A percentile compares a stretch with the other conserved stretches of the same genome.
phyloP scores from a whole-genome alignment of 2,888 invertebrate genomes.

The Tuberolachnus salignus region DNA sequence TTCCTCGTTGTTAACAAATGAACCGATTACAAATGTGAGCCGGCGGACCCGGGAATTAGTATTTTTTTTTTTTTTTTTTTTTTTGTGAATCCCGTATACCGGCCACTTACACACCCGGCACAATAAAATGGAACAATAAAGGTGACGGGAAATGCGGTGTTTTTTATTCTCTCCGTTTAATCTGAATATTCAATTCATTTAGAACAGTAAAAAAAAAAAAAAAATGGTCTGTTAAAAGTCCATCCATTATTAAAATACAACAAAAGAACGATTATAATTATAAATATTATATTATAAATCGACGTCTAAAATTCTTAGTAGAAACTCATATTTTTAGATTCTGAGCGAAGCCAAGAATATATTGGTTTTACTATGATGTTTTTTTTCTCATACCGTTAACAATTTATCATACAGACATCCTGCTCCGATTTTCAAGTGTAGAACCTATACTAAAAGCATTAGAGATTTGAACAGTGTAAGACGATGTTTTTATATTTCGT shows the following conservation, averaged over 20 bases:
- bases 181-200: neutral
- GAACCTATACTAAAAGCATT: no score
- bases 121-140: neutral
- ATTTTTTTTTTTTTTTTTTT: neutral
- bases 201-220: neutral
- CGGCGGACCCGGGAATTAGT: no score
- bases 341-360: no score
- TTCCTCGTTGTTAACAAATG: no score
- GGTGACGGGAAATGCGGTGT: neutral
- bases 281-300: neutral
- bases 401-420: no score
- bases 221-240: neutral
- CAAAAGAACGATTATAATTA: neutral
- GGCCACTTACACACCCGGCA: neutral
- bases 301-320: neutral
- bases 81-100: neutral
- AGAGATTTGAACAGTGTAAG: no score
- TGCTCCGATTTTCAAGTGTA: no score
- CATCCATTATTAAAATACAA: neutral
- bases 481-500: no score
- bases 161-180: conserved; percentile 5
- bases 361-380: no score
- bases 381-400: no score
- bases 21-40: no score
- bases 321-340: no score